These are phyloP conservation scores for Heliothis subflexa DNA, from an alignment of 1,140 invertebrate species.

Conservation along the genomic window DNA sequence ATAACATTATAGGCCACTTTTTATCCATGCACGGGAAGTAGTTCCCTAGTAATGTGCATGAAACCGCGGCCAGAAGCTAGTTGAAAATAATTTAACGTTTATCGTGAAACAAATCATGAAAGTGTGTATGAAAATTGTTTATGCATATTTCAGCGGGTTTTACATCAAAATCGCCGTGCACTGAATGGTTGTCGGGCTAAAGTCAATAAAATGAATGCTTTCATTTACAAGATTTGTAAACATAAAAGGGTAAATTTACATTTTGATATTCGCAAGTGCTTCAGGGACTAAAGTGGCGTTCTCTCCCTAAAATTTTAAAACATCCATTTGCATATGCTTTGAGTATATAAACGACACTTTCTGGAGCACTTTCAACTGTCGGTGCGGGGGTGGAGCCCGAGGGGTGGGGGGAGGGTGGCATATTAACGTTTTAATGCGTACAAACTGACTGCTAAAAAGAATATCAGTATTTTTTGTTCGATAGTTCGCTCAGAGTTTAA, in stretches of 20 bases:
- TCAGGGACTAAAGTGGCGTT: slow-evolving; percentile 81
- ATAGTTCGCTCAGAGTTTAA: background rate
- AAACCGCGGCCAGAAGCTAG: too few species aligned
- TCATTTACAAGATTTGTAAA: slow-evolving; percentile 86
- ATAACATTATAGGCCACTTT: too few species aligned
- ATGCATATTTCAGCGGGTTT: slow-evolving; percentile 38
- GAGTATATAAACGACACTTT: slow-evolving; percentile 85
- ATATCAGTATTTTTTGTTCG: background rate
- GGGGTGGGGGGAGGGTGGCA: slow-evolving; percentile 43
- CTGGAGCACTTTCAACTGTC: slow-evolving; percentile 72
- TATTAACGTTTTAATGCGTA: slow-evolving; percentile 56
- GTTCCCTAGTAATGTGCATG: too few species aligned
- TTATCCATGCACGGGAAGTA: too few species aligned
- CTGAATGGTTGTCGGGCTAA: slow-evolving; percentile 58
- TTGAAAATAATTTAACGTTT: slow-evolving; percentile 23
- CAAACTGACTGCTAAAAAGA: slow-evolving; percentile 40
- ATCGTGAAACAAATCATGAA: background rate
- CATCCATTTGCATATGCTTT: slow-evolving; percentile 86
- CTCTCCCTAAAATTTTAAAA: slow-evolving; percentile 86
- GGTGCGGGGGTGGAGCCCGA: slow-evolving; percentile 44
- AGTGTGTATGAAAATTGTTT: slow-evolving; percentile 35
- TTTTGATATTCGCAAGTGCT: slow-evolving; percentile 85
- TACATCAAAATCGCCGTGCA: slow-evolving; percentile 42
- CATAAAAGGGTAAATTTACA: slow-evolving; percentile 86
- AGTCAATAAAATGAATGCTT: slow-evolving; percentile 82